A percentile compares a stretch with the other conserved stretches of the same genome.
Evolutionary conservation across 2,113 vertebrate genomes (phyloP).

Genomic region (Misgurnus anguillicaudatus): DNA sequence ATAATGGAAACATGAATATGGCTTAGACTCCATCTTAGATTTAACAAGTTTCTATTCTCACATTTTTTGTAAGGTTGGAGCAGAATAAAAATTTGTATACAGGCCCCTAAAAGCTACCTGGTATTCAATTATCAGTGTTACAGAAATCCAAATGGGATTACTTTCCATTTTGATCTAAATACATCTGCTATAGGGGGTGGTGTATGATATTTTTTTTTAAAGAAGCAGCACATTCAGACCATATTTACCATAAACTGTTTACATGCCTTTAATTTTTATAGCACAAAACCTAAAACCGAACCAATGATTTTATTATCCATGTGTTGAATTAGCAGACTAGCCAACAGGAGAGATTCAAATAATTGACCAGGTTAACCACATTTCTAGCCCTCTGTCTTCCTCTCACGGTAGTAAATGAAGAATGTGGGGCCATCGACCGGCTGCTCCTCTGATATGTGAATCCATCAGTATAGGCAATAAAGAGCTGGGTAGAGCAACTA

Average conservation of each 20-base stretch:
- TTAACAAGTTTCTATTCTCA: neutral
- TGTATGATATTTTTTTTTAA: no score
- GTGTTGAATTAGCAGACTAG: neutral
- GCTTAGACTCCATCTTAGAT: neutral
- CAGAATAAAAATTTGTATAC: neutral
- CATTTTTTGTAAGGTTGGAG: neutral
- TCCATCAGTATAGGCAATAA: slow-evolving; percentile 50
- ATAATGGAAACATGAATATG: neutral
- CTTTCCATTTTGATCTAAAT: no score
- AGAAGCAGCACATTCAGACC: neutral
- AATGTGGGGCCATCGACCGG: slow-evolving; percentile 44
- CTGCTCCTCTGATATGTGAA: slow-evolving; percentile 46
- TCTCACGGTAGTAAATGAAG: slow-evolving; percentile 31
- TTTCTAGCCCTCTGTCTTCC: neutral
- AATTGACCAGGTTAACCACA: slow-evolving; percentile 22
- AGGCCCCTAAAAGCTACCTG: neutral
- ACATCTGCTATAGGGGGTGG: no score
- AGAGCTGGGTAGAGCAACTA: slow-evolving; percentile 49
- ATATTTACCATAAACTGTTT: neutral
- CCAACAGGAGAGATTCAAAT: neutral
- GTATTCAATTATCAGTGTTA: neutral
- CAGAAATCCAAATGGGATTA: no score
- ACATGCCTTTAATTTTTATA: neutral
- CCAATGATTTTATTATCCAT: neutral
- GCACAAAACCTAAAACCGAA: neutral